A percentile compares a stretch with the other conserved stretches of the same genome.
These are phyloP conservation scores for Oxyteleia sp. DNA, from an alignment of 2,888 invertebrate genomes.

Conservation along the genomic window DNA sequence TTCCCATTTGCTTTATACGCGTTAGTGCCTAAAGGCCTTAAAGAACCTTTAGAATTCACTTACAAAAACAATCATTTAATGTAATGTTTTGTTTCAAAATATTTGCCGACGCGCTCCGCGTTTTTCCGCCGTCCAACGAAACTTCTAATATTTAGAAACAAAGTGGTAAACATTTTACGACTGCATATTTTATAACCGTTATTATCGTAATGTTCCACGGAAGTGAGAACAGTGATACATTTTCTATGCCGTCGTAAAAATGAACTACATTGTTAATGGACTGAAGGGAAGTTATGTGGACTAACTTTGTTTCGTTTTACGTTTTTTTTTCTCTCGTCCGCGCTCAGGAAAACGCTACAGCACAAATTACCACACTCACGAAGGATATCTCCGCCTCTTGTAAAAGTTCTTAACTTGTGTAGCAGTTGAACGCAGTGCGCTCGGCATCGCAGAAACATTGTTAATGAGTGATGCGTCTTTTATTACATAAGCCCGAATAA, in stretches of 20 bases:
- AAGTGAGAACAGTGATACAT: conserved; percentile 68
- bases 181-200: conserved; percentile 61
- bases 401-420: conserved; percentile 61
- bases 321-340: conserved; percentile 18
- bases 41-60: conserved; percentile 5
- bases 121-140: conserved; percentile 28
- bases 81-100: conserved; percentile 46
- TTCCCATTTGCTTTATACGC: too few species aligned
- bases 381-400: conserved; percentile 62
- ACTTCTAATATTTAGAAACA: conserved; percentile 59
- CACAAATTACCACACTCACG: conserved; percentile 62
- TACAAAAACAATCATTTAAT: conserved; percentile 39
- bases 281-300: conserved; percentile 62
- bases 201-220: conserved; percentile 65
- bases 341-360: conserved; percentile 47
- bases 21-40: conserved; percentile 3
- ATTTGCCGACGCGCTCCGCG: conserved; percentile 27
- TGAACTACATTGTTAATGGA: conserved; percentile 69
- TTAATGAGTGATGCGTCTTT: conserved; percentile 60
- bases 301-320: conserved; percentile 59
- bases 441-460: conserved; percentile 35
- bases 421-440: conserved; percentile 18
- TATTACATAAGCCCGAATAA: conserved; percentile 47
- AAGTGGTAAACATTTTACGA: conserved; percentile 57
- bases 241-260: conserved; percentile 62